Evolutionary conservation across 1,140 invertebrate genomes (phyloP), one percentile per base, ranked within the genome.

Genomic region (Andrena cerasifolii): DNA sequence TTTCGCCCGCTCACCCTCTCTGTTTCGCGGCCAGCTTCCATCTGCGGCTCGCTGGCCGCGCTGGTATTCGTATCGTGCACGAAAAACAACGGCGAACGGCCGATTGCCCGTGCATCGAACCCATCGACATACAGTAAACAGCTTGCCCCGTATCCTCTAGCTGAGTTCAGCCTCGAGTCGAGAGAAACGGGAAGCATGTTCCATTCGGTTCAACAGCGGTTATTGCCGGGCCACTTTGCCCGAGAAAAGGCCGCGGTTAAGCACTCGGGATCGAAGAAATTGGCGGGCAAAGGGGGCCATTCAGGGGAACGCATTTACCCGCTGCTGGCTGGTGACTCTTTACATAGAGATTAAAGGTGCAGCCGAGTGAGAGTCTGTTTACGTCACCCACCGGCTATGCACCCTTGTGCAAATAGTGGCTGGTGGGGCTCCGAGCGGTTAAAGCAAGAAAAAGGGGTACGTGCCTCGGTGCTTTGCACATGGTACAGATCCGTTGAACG

Each of bases 41-140:
- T 40, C 21, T 18, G n/a, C 18, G 21, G 45, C 7, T 43, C n/a
- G 33, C 33, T 26, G 21, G 49, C 58, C 81, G 31, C 59, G 33
- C 74, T n/a, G 33, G 62, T 28, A 66, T 79, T 73, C 73, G 72
- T 58, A 28, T 24, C 61, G 62, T 67, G 74, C 62, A 59, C 78
- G 65, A 74, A 80, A 81, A 81, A 71, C 62, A 56, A 77, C 79
- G 56, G 58, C 63, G 45, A 70, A 78, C 63, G 62, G 74, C 61
- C 80, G 71, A 77, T 77, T 81, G 71, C 14, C 45, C 51, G 24
- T 59, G 51, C 65, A 51, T 67, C 72, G 61, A 65, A 70, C 56
- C 36, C 71, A 75, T 40, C 26, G 68, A 53, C 49, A 18, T n/a
- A 49, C 33, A 73, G 33, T 61, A 65, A 81, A 62, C 78, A 74